These are phyloP conservation scores for Platyscapa corneri DNA, from an alignment of 1,140 invertebrate species.

Conservation along the genomic window DNA sequence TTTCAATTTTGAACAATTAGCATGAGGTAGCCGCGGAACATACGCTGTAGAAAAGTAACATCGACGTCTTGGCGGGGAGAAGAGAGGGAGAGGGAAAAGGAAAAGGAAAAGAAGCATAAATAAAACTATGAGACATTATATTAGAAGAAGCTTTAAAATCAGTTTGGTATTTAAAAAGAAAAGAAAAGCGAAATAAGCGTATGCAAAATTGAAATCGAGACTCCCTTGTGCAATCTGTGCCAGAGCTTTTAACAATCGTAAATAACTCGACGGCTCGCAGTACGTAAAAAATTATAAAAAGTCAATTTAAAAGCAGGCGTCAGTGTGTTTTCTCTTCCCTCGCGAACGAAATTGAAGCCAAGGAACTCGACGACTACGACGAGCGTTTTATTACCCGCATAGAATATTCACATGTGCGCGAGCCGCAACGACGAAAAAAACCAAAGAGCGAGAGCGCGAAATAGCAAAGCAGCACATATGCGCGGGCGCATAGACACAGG, in stretches of 20 bases:
- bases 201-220: constrained; percentile 29
- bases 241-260: constrained; percentile 36
- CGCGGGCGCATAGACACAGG: background rate
- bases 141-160: background rate
- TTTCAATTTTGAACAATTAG: background rate
- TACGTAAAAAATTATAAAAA: constrained; percentile 39
- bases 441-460: background rate
- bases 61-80: background rate
- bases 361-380: constrained; percentile 31
- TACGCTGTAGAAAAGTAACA: background rate
- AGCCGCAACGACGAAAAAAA: background rate
- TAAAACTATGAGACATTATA: background rate
- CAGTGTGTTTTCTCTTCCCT: constrained; percentile 17
- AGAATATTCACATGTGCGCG: constrained; percentile 34
- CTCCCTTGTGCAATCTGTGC: background rate
- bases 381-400: constrained; percentile 43
- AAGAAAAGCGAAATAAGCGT: constrained; percentile 12
- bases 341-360: constrained; percentile 39
- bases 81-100: too few species aligned
- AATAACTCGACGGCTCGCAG: constrained; percentile 25
- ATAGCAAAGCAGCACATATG: background rate
- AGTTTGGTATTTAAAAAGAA: constrained; percentile 9
- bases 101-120: background rate
- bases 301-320: constrained; percentile 44
- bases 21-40: background rate